These are phyloP conservation scores for Heliconius eleuchia DNA, from an alignment of 1,140 invertebrate genomes.

Conservation along the genomic window DNA sequence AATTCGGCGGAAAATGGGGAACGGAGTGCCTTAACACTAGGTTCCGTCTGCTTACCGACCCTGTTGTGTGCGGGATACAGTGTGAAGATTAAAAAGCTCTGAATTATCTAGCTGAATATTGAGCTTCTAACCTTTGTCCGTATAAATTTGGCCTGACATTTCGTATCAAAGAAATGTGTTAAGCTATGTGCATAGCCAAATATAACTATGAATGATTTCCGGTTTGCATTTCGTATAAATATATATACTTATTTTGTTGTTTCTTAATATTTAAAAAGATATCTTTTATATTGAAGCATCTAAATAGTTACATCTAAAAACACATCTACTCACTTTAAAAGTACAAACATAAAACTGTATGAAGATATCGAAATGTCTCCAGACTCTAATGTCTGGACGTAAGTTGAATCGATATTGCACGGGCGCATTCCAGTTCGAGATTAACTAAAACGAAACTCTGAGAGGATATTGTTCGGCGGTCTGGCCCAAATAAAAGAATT, in stretches of 20 bases:
- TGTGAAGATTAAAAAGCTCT: neutral
- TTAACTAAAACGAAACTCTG: conserved; percentile 19
- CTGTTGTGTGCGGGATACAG: no score
- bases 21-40: no score
- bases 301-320: neutral
- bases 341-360: conserved; percentile 9
- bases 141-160: conserved; percentile 20
- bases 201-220: neutral
- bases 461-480: conserved; percentile 8
- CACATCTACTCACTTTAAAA: neutral
- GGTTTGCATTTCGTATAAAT: neutral
- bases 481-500: conserved; percentile 4
- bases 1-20: no score
- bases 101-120: conserved; percentile 20
- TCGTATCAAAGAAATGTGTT: conserved; percentile 15
- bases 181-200: neutral
- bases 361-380: conserved; percentile 20
- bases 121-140: conserved; percentile 20
- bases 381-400: conserved; percentile 18
- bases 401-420: conserved; percentile 24
- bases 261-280: neutral
- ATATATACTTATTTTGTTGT: neutral
- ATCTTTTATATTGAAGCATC: neutral
- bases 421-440: conserved; percentile 16
- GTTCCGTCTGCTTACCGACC: no score